A percentile compares a stretch with the other conserved stretches of the same genome.
phyloP scores from a whole-genome alignment of 2,797 vertebrate species.

The Australoheros facetus region DNA sequence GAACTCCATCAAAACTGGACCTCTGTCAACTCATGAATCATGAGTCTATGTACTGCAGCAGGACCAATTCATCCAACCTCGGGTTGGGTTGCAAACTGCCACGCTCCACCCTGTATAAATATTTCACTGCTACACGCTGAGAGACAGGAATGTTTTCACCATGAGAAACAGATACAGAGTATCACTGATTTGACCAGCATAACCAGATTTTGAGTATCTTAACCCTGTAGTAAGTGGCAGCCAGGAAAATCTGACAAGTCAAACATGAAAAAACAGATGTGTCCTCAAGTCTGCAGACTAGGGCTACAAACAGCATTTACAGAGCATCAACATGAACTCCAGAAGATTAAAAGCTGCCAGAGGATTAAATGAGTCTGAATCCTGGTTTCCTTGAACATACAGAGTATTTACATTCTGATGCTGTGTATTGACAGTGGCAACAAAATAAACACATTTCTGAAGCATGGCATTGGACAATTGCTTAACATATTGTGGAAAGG shows the following conservation, averaged over 20 bases:
- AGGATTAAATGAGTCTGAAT: background rate
- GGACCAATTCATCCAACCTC: background rate
- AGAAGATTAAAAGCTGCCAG: background rate
- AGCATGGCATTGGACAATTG: background rate
- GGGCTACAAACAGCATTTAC: background rate
- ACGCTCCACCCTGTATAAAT: background rate
- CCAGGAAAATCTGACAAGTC: constrained; percentile 51
- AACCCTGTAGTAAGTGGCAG: background rate
- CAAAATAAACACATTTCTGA: background rate
- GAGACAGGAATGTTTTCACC: constrained; percentile 12
- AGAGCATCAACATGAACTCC: background rate
- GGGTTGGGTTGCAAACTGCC: background rate
- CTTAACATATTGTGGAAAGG: too few relatives aligned
- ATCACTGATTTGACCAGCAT: background rate
- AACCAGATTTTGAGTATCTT: background rate
- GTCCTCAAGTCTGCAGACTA: background rate
- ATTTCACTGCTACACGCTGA: background rate
- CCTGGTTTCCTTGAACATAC: constrained; percentile 1
- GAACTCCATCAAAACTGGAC: background rate
- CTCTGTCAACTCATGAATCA: constrained; percentile 20
- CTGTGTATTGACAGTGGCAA: too few relatives aligned
- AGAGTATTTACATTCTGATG: background rate
- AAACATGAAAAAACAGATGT: background rate
- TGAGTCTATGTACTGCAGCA: background rate
- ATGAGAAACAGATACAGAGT: background rate